Base-by-base conservation (phyloP, 2,113 vertebrate genomes). In the human (Homo sapiens) region DNA sequence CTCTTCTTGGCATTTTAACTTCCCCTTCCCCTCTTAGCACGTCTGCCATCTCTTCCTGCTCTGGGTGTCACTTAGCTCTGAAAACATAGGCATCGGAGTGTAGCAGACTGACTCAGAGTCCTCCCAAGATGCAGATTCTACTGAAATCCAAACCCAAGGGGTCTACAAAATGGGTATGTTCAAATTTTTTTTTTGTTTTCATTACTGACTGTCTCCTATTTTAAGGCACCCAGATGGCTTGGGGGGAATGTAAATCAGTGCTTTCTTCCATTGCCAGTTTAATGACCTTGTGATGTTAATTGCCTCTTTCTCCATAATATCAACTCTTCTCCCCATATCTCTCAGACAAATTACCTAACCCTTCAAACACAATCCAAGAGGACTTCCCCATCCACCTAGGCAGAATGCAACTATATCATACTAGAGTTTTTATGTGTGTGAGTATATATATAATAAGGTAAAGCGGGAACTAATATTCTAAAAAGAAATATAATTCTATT, bases 401-500 rank as follows among this genome's bases (percentile, higher is more conserved):
- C 40, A 45, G 27, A 43, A 2, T 1, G 3, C 1, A 70, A 22
- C 18, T 6, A 1, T 38, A 27, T 70, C 55, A 72, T 12, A 20
- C 64, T 43, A 5, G 64, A 20, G 78, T 40, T 89, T 50, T 68
- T 82, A 88, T 96, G 70, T 59, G 73, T 17, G 30, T 35, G 13
- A 35, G 30, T 68, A 68, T 68, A 48, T 38, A 72, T 10, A 72
- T 72, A 97, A 30, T 75, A 84, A 98, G 94, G 96, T 89, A 92
- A 80, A 97, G 98, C 96, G 85, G 93, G 95, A 98, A 97, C 97
- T 96, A 86, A 96, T 96, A 97, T 94, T 95, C 97, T 98, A 98
- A 98, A 98, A 98, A 97, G 97, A 98, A 98, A 98, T 96, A 97
- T 96, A 97, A 98, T 98, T 98, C 96, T 95, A 97, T 64, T 64